Evolutionary conservation across 2,797 vertebrate species (phyloP).

Genomic region (Cirrhinus molitorella): DNA sequence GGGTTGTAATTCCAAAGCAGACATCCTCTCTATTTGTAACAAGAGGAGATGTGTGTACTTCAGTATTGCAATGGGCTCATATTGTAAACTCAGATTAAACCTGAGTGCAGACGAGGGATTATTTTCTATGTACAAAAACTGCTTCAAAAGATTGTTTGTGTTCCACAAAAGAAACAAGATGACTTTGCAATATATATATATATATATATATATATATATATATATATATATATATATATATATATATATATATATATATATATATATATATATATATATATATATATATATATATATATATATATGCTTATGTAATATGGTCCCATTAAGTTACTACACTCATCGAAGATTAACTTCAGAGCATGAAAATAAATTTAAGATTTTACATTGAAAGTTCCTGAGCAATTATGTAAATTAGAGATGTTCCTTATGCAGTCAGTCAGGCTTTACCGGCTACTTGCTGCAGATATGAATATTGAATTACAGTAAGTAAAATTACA

Average conservation of each 20-base stretch:
- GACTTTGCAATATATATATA: too few relatives aligned
- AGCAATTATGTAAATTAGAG: background rate
- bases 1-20: slow-evolving; percentile 25
- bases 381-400: background rate
- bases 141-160: too few relatives aligned
- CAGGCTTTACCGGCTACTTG: background rate
- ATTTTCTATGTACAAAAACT: background rate
- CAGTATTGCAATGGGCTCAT: background rate
- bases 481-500: background rate
- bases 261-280: too few relatives aligned
- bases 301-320: too few relatives aligned
- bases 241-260: too few relatives aligned
- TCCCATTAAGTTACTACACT: too few relatives aligned
- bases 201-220: too few relatives aligned
- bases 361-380: too few relatives aligned
- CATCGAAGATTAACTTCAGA: too few relatives aligned
- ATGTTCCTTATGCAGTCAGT: background rate
- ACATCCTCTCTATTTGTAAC: background rate
- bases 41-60: background rate
- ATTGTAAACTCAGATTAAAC: background rate
- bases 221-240: too few relatives aligned
- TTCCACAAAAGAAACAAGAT: too few relatives aligned
- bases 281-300: too few relatives aligned
- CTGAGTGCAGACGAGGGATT: background rate
- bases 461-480: background rate